Evolutionary conservation across 1,140 invertebrate genomes (phyloP).

Genomic region (Trachymyrmex septentrionalis): DNA sequence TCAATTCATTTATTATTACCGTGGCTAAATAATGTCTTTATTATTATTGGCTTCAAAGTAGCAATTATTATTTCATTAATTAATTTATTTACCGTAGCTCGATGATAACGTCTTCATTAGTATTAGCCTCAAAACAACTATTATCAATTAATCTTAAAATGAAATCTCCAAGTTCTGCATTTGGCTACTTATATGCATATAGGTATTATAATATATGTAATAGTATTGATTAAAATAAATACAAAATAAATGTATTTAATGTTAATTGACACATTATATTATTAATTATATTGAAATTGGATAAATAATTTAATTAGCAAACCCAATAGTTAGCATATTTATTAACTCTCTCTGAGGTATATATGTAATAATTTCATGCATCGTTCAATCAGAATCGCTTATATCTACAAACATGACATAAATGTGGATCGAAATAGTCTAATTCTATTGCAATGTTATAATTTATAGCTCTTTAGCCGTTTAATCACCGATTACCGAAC

Average conservation of each 20-base stretch:
- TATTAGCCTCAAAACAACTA: not conserved
- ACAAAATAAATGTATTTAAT: slow-evolving; percentile 48
- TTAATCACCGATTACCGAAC: slow-evolving; percentile 45
- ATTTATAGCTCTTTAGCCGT: slow-evolving; percentile 61
- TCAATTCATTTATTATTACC: not conserved
- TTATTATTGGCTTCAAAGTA: not conserved
- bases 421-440: slow-evolving; percentile 45
- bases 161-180: not conserved
- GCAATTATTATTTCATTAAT: slow-evolving; percentile 27
- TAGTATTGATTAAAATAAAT: slow-evolving; percentile 11
- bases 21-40: not conserved
- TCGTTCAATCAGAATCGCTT: slow-evolving; percentile 28
- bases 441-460: slow-evolving; percentile 53
- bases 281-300: slow-evolving; percentile 2
- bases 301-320: slow-evolving; percentile 46
- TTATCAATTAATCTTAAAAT: slow-evolving; percentile 31
- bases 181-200: not conserved
- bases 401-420: slow-evolving; percentile 19
- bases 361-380: slow-evolving; percentile 29
- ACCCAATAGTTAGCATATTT: slow-evolving; percentile 22
- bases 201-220: not conserved
- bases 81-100: not conserved
- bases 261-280: not conserved
- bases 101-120: not conserved
- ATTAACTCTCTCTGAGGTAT: slow-evolving; percentile 18